Evolutionary conservation across 2,888 invertebrate genomes (phyloP), one percentile per base, ranked within the genome.

Genomic region (Spatulosminthurus flaviceps): DNA sequence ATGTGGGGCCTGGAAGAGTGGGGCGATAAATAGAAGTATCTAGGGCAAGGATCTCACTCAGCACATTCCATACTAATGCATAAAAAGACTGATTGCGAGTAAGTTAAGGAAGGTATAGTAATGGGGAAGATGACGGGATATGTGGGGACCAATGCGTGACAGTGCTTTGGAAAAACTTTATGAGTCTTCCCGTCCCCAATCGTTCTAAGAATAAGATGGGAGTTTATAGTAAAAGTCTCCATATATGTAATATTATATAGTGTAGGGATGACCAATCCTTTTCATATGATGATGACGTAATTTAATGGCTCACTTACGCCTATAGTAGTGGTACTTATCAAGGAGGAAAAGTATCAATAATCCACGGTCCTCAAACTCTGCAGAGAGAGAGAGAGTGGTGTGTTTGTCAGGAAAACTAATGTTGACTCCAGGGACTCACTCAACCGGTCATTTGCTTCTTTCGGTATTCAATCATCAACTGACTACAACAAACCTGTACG

Each of bases 301-400:
- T 82, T 82, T 82, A 82, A 82, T 82, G 82, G 82, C 82, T 82
- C 82, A 79, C 82, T 82, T 82, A 80, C 80, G 79, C 77, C 61
- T 60, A 16, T n/a, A n/a, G 22, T 60, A 22, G 22, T 26, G 73
- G 24, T 29, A 7, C 24, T 29, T 28, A n/a, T n/a, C 66, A 22
- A 75, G 75, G 26, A 21, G 16, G 26, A 16, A n/a, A n/a, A 29
- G 71, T 19, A 72, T 41, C 51, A 73, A 28, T 29, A 73, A 73
- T 73, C 51, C 60, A 60, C 60, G 60, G 73, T 28, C 29, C 16
- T n/a, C n/a, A n/a, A n/a, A n/a, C n/a, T n/a, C n/a, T n/a, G n/a
- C n/a, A n/a, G n/a, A 19, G 16, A 29, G 28, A 24, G 0, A 43
- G 51, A 9, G 26, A 60, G 51, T 73, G 73, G 73, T 73, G 60